Conservation (phyloP, 1,140 invertebrate species). For the Drosophila burlai region DNA sequence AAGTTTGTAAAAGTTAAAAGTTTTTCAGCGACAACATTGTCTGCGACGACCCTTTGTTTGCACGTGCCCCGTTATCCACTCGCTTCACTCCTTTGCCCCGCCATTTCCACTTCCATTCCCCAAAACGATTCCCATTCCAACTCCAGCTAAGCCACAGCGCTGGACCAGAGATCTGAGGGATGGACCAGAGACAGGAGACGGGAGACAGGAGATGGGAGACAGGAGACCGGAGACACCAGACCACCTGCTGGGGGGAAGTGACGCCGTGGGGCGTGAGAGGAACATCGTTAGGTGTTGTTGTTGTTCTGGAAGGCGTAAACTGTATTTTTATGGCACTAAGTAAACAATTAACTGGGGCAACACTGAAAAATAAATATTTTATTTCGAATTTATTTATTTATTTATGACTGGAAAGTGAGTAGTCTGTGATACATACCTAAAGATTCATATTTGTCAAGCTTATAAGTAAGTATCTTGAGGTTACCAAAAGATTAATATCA, state of each 20-base stretch:
- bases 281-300: constrained; percentile 56
- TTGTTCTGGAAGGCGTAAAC: constrained; percentile 75
- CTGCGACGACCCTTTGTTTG: constrained; percentile 73
- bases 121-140: constrained; percentile 20
- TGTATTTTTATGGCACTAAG: constrained; percentile 80
- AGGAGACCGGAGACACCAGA: background rate
- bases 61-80: constrained; percentile 53
- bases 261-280: constrained; percentile 12
- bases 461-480: background rate
- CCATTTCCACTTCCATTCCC: background rate
- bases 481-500: too few relatives aligned
- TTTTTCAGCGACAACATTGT: constrained; percentile 80
- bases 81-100: background rate
- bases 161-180: constrained; percentile 27
- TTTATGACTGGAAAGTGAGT: too few relatives aligned
- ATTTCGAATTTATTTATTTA: too few relatives aligned
- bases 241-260: background rate
- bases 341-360: constrained; percentile 70
- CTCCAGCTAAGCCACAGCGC: constrained; percentile 34
- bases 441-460: background rate
- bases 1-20: constrained; percentile 80
- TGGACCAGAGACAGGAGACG: background rate
- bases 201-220: background rate
- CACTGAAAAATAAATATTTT: too few relatives aligned
- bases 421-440: background rate